These are phyloP conservation scores for Carettochelys insculpta DNA, from an alignment of 2,113 vertebrate genomes.

Conservation along the genomic window DNA sequence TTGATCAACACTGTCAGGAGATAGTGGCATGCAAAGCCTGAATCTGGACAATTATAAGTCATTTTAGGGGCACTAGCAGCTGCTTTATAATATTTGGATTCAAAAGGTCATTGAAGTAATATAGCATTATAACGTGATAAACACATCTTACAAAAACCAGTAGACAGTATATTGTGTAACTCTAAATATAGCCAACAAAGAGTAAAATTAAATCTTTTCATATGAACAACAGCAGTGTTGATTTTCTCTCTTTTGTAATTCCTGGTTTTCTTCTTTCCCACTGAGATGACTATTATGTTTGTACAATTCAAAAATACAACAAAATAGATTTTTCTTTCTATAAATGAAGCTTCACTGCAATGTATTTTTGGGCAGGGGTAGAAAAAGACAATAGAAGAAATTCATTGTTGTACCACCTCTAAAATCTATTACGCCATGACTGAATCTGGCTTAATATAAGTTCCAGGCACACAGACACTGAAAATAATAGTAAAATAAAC, in stretches of 20 bases:
- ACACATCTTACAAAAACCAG: not conserved
- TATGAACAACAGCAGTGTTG: slow-evolving; percentile 22
- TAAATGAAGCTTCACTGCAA: slow-evolving; percentile 22
- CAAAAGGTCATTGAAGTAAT: slow-evolving; percentile 1
- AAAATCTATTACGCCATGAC: not conserved
- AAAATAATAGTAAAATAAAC: not conserved
- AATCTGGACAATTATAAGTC: not conserved
- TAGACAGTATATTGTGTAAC: slow-evolving; percentile 1
- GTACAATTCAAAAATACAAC: slow-evolving; percentile 27
- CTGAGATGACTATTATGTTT: not conserved
- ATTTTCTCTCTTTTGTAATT: slow-evolving; percentile 36
- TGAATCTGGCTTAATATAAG: not conserved
- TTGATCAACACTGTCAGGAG: not conserved
- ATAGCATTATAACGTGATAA: not conserved
- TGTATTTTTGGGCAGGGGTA: not conserved
- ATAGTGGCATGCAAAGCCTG: not conserved
- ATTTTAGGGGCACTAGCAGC: slow-evolving; percentile 3
- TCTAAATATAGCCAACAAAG: not conserved
- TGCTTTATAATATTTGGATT: not conserved
- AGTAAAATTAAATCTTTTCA: slow-evolving; percentile 14
- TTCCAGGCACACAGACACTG: not conserved
- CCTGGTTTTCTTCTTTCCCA: slow-evolving; percentile 17
- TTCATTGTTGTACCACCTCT: not conserved
- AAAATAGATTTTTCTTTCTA: slow-evolving; percentile 15
- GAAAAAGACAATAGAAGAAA: slow-evolving; percentile 41